phyloP scores from a whole-genome alignment of 2,888 invertebrate species.

The Callimorpha dominula region DNA sequence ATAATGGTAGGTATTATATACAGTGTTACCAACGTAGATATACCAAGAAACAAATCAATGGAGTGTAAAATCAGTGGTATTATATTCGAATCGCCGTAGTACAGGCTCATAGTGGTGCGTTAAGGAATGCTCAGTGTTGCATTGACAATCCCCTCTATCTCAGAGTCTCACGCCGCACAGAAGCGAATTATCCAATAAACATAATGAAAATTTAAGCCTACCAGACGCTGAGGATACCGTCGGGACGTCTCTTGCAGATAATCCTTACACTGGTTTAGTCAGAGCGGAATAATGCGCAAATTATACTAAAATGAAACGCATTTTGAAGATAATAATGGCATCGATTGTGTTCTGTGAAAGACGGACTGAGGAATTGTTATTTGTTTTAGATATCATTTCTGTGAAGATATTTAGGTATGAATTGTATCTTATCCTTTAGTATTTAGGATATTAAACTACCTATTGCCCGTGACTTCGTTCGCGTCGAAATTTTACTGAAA shows the following conservation, averaged over 20 bases:
- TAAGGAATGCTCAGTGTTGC: slow-evolving; percentile 82
- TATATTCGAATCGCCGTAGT: slow-evolving; percentile 22
- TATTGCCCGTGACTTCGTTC: too few species aligned
- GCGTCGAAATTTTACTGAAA: too few species aligned
- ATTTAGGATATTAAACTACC: too few species aligned
- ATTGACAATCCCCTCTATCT: slow-evolving; percentile 84
- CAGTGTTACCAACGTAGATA: neutral
- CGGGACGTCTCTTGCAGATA: slow-evolving; percentile 79
- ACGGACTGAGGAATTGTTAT: slow-evolving; percentile 18
- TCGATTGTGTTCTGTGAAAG: slow-evolving; percentile 44
- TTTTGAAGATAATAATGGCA: slow-evolving; percentile 51
- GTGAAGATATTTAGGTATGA: slow-evolving; percentile 10
- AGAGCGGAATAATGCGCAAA: slow-evolving; percentile 71
- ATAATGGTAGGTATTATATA: too few species aligned
- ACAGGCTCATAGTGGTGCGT: slow-evolving; percentile 60
- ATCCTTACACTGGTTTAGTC: slow-evolving; percentile 70
- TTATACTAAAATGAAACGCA: slow-evolving; percentile 61
- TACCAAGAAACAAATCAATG: neutral
- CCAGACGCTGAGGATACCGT: slow-evolving; percentile 73
- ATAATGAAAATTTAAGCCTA: slow-evolving; percentile 86
- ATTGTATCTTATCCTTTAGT: neutral
- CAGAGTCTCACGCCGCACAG: slow-evolving; percentile 74
- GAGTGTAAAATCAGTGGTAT: neutral
- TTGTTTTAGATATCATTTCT: slow-evolving; percentile 34
- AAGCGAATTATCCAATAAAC: slow-evolving; percentile 85